Evolutionary conservation across 2,113 vertebrate genomes (phyloP).

Genomic region (Eonycteris spelaea): DNA sequence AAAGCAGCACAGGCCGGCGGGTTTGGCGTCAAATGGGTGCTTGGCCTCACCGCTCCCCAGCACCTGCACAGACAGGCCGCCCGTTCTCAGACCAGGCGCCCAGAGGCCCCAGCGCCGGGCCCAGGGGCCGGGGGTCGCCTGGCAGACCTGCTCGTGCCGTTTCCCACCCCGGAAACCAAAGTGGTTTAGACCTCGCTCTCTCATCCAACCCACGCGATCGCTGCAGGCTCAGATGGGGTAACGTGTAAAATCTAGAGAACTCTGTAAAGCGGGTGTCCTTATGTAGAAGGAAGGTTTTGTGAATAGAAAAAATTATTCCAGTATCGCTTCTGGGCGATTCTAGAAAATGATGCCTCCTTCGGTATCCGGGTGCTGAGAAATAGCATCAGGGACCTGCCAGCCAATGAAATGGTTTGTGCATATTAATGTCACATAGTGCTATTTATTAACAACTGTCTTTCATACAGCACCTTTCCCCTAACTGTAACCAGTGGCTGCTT

Average conservation of each 20-base stretch:
- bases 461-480: neutral
- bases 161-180: neutral
- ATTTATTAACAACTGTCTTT: neutral
- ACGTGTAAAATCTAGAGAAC: neutral
- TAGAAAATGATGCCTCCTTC: neutral
- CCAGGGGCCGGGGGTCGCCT: neutral
- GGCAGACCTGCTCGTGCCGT: neutral
- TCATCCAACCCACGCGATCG: neutral
- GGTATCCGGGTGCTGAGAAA: neutral
- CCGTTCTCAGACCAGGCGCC: neutral
- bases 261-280: neutral
- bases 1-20: too few relatives aligned
- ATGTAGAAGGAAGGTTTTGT: neutral
- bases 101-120: neutral
- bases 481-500: neutral
- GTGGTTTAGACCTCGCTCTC: neutral
- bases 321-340: neutral
- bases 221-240: neutral
- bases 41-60: neutral
- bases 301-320: neutral
- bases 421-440: neutral
- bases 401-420: too few relatives aligned
- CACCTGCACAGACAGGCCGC: too few relatives aligned
- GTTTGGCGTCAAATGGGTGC: neutral
- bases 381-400: neutral